Evolutionary conservation across 2,797 vertebrate genomes (phyloP).

Genomic region (Tokudaia tokunoshimensis): DNA sequence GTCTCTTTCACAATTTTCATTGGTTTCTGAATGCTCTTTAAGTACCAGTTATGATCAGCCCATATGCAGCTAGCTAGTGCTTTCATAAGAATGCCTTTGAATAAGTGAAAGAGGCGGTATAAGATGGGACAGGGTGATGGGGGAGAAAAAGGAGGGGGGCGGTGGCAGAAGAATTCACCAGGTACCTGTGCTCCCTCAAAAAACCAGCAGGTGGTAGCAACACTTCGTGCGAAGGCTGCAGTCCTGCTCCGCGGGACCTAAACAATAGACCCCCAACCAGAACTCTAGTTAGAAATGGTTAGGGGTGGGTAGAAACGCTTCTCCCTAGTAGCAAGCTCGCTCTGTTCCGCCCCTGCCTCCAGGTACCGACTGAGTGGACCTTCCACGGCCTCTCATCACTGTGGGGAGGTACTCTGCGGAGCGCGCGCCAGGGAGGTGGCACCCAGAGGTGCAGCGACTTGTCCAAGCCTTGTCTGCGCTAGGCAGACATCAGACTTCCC

Average conservation of each 20-base stretch:
- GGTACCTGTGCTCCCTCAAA: slow-evolving; percentile 51
- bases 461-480: slow-evolving; percentile 33
- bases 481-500: background rate
- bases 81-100: background rate
- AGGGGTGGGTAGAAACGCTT: background rate
- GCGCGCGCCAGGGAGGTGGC: slow-evolving; percentile 26
- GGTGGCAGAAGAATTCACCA: background rate
- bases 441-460: slow-evolving; percentile 63
- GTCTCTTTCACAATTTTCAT: slow-evolving; percentile 57
- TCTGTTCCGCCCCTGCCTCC: background rate
- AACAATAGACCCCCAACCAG: slow-evolving; percentile 74
- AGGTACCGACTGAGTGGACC: background rate
- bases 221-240: slow-evolving; percentile 29
- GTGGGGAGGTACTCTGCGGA: background rate
- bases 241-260: background rate
- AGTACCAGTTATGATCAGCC: background rate
- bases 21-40: slow-evolving; percentile 26
- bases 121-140: background rate
- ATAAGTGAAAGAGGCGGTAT: background rate
- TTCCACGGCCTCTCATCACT: background rate
- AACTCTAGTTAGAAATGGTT: background rate
- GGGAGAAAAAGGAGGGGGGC: background rate
- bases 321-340: background rate
- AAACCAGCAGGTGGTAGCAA: slow-evolving; percentile 81
- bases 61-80: background rate